Evolutionary conservation across 2,113 vertebrate genomes (phyloP), one percentile per base, ranked within the genome.

Genomic region (Calonectris borealis): DNA sequence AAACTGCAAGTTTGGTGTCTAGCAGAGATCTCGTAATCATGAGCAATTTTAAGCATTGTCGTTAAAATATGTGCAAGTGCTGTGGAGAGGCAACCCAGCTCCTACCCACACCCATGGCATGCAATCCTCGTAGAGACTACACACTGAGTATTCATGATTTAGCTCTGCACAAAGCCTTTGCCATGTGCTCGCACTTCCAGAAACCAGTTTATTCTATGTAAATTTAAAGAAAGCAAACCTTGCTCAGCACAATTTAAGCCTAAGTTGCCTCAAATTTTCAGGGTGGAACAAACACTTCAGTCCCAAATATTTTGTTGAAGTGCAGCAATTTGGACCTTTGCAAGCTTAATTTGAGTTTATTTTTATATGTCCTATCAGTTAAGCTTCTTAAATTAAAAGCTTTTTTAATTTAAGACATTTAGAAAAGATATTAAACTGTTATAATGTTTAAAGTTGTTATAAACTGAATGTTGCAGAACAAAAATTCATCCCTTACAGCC

Each of bases 111-210:
- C 21, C 51, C 0, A 0, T 16, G 34, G 9, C 18, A 25, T 9
- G 34, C 7, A 16, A 5, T 38, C 22, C 52, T 71, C 0, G 0
- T 5, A 52, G 40, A 57, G 27, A 20, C 36, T 29, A 16, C 4
- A 3, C 40, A 14, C 6, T 1, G 58, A 62, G 4, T 36, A 16
- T n/a, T 75, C 32, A 14, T n/a, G 25, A 75, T 29, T 46, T 64
- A 81, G 42, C 46, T 62, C 55, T 81, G 26, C 40, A 32, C 58
- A 46, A 92, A 62, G 31, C 16, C 58, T 58, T 78, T 69, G 34
- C 34, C 16, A 11, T 15, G 27, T 27, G 27, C 48, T 58, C 62
- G 18, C 38, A 62, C 10, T 75, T 79, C 40, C n/a, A 78, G 55
- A 61, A 87, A 70, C 3, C 27, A 40, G 52, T 76, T 90, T 64